These are phyloP conservation scores for Mormyrops attenuatus DNA, from an alignment of 2,797 vertebrate genomes.

Conservation along the genomic window DNA sequence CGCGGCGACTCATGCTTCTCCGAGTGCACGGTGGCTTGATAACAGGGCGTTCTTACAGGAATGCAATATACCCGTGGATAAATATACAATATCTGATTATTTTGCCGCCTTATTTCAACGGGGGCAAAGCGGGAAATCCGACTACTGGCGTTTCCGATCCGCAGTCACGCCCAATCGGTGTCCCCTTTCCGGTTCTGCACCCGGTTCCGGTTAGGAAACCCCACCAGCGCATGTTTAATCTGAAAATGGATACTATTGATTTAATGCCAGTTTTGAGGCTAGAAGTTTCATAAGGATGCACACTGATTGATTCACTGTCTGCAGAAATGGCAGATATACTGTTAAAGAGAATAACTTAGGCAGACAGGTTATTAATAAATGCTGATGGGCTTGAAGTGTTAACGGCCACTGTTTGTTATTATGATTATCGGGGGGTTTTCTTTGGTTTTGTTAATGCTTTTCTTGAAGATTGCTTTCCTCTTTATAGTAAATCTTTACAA, in stretches of 20 bases:
- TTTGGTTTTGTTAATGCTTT: constrained; percentile 10
- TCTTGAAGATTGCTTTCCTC: background rate
- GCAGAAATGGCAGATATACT: background rate
- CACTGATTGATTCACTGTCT: background rate
- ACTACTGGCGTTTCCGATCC: background rate
- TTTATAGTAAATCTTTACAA: constrained; percentile 11
- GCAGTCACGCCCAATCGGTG: background rate
- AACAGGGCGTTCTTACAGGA: background rate
- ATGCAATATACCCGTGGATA: background rate
- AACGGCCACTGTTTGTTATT: background rate
- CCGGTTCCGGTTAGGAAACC: background rate
- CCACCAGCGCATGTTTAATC: background rate
- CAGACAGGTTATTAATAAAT: constrained; percentile 6
- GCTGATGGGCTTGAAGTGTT: constrained; percentile 12
- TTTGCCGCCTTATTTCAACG: background rate
- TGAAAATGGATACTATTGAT: constrained; percentile 21
- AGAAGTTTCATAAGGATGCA: background rate
- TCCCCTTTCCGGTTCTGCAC: background rate
- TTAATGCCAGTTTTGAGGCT: constrained; percentile 2
- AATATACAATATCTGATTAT: background rate
- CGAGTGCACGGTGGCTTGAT: background rate
- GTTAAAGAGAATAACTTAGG: background rate
- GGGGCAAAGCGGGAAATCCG: background rate
- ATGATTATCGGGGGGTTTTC: constrained; percentile 8
- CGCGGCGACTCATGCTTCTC: background rate